Percentiles rank a stretch among this genome's conserved stretches.
Conservation (phyloP, 1,140 invertebrate species). For the Trachelipus rathkii region DNA sequence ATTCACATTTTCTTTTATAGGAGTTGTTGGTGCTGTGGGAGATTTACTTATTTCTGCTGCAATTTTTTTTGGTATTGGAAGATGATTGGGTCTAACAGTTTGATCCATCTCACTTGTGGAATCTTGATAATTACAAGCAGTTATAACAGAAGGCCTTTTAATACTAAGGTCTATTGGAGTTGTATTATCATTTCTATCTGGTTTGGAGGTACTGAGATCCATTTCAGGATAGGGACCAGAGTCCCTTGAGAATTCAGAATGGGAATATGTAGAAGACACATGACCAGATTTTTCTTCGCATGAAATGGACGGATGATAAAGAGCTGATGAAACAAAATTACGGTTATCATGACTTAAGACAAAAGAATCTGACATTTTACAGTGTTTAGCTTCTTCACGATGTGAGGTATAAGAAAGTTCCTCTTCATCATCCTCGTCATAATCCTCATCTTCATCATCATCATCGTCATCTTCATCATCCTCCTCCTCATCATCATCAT, state of each 20-base stretch:
- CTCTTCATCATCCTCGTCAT: constrained; percentile 61
- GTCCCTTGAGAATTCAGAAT: neutral
- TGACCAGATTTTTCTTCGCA: neutral
- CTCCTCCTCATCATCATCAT: constrained; percentile 46
- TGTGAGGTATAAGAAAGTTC: constrained; percentile 47
- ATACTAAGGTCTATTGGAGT: constrained; percentile 42
- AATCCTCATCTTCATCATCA: constrained; percentile 53
- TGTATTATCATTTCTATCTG: constrained; percentile 17
- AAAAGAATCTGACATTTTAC: too few relatives aligned
- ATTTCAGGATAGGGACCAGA: too few relatives aligned
- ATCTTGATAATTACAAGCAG: neutral
- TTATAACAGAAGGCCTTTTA: constrained; percentile 19
- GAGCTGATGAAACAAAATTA: too few relatives aligned
- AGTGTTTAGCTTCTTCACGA: too few relatives aligned
- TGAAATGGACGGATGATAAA: neutral
- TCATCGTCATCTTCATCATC: constrained; percentile 58
- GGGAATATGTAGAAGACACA: too few relatives aligned
- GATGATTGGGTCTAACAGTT: constrained; percentile 27
- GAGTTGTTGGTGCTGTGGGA: constrained; percentile 31
- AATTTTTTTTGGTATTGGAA: constrained; percentile 27
- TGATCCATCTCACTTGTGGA: constrained; percentile 11
- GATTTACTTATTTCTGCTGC: constrained; percentile 22
- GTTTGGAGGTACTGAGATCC: too few relatives aligned
- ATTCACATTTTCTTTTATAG: constrained; percentile 43
- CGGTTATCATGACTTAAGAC: neutral